Conservation (phyloP, 2,888 invertebrate species). For the Scaptomyza polygonia region DNA sequence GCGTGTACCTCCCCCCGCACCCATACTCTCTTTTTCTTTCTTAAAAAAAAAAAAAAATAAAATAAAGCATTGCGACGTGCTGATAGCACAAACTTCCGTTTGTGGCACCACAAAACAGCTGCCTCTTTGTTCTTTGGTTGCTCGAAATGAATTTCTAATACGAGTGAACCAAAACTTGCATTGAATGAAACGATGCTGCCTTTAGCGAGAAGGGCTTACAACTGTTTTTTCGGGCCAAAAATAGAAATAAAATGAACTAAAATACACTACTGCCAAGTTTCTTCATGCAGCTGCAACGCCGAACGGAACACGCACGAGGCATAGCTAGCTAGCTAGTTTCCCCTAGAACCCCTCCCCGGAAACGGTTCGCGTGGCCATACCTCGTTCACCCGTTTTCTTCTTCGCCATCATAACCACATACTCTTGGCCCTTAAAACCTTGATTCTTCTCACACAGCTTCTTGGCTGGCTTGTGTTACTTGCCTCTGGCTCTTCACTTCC, state of each 20-base stretch:
- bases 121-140: conserved; percentile 13
- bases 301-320: conserved; percentile 55
- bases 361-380: conserved; percentile 56
- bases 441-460: conserved; percentile 20
- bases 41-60: background rate
- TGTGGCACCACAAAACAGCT: conserved; percentile 27
- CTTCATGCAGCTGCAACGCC: conserved; percentile 43
- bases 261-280: conserved; percentile 47
- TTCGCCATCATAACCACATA: background rate
- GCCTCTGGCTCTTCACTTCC: conserved; percentile 48
- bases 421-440: conserved; percentile 1
- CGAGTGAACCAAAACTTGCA: conserved; percentile 57
- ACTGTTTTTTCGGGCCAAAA: conserved; percentile 62
- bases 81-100: conserved; percentile 48
- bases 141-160: conserved; percentile 75
- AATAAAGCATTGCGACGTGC: conserved; percentile 38
- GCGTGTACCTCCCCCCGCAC: background rate
- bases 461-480: conserved; percentile 43
- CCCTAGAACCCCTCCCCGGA: conserved; percentile 49
- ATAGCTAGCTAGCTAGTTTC: conserved; percentile 19
- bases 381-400: background rate
- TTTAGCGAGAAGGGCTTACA: conserved; percentile 50
- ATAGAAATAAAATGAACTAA: background rate
- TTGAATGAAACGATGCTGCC: conserved; percentile 57
- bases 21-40: background rate